phyloP scores from a whole-genome alignment of 2,888 invertebrate species.

The Muscina levida region DNA sequence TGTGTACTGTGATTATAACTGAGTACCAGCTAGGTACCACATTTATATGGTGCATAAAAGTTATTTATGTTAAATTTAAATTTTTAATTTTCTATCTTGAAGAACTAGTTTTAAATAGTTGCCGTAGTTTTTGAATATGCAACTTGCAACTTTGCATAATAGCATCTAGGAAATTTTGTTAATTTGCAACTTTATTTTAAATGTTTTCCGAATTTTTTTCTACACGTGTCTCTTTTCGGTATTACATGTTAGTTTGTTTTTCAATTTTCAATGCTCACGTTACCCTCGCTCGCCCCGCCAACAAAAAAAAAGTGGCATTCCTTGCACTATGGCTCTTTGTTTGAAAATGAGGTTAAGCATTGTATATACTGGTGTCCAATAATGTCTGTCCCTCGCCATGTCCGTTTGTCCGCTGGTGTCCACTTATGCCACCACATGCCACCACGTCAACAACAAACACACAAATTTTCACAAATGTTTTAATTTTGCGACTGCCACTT shows the following conservation, averaged over 20 bases:
- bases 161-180: too few relatives aligned
- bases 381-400: background rate
- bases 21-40: slow-evolving; percentile 4
- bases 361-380: slow-evolving; percentile 56
- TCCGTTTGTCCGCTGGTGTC: background rate
- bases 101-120: too few relatives aligned
- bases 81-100: too few relatives aligned
- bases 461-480: slow-evolving; percentile 11
- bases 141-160: too few relatives aligned
- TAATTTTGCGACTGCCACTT: slow-evolving; percentile 5
- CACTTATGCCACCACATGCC: slow-evolving; percentile 59
- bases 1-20: slow-evolving; percentile 12
- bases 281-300: background rate
- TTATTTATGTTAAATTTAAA: slow-evolving; percentile 15
- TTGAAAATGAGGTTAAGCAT: slow-evolving; percentile 57
- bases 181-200: too few relatives aligned
- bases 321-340: slow-evolving; percentile 36
- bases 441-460: slow-evolving; percentile 42
- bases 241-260: background rate
- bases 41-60: background rate
- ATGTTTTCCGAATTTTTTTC: slow-evolving; percentile 1
- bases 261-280: background rate
- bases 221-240: background rate
- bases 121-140: too few relatives aligned
- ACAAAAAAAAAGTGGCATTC: slow-evolving; percentile 46